Base-by-base conservation (phyloP, 2,888 invertebrate species). In the Leptopilina syphax region DNA sequence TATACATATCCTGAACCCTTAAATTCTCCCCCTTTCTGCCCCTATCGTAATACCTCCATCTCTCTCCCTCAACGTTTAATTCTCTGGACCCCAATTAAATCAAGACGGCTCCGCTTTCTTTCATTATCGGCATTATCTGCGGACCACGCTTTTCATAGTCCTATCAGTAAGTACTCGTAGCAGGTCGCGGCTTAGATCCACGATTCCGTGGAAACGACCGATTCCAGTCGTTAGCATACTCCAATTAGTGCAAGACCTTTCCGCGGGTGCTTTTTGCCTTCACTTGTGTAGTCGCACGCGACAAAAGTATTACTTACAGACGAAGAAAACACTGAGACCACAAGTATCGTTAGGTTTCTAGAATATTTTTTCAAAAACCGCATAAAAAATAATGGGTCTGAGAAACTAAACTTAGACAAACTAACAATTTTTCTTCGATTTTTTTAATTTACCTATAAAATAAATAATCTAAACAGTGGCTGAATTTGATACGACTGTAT, bases 171-270 rank as follows among this genome's bases (percentile, higher is more conserved):
- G 73, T 65, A 79, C 80, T 80, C 80, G 81, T 81, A 86, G 84
- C 81, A 82, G 83, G 81, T 81, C 83, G 84, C 84, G 79, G 82
- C 84, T 84, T 85, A 88, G 88, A 88, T 90, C 85, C 88, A 90
- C 89, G 90, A 90, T 91, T 91, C 89, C 88, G 85, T 89, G 88
- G 89, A 90, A 90, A 88, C 87, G 84, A 81, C 84, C 87, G 90
- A 90, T 90, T 86, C 87, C 83, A 84, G 79, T 84, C 88, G 90
- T 90, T 90, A 90, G 84, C 86, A 85, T 84, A 83, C 86, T 88
- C 90, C 90, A 90, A 90, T 90, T 90, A 90, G 89, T 87, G 89
- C 87, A 87, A 86, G 86, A 88, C 87, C 86, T 86, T 87, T 87
- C 79, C 87, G 86, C 86, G 83, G 84, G 83, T 84, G 85, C 81